These are phyloP conservation scores for Sinocyclocheilus anshuiensis DNA, from an alignment of 2,113 vertebrate species.

Conservation along the genomic window DNA sequence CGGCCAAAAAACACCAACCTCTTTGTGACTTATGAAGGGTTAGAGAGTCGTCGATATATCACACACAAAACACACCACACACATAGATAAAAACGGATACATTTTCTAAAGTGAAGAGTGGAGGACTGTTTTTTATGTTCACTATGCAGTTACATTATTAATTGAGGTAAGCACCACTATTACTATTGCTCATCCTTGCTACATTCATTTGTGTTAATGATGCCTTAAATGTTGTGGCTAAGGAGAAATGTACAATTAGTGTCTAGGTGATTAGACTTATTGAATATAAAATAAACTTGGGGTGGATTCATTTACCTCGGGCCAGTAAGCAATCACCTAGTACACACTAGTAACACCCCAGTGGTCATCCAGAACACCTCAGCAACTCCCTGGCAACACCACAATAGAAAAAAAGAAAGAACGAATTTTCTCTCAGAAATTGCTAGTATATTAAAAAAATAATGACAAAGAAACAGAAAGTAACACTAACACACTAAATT, in stretches of 20 bases:
- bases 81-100: neutral
- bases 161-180: neutral
- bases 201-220: too few species aligned
- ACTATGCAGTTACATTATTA: neutral
- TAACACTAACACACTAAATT: too few species aligned
- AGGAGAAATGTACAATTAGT: neutral
- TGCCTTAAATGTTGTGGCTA: neutral
- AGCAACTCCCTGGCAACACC: neutral
- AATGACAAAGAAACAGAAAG: too few species aligned
- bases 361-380: neutral
- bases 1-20: conserved; percentile 35
- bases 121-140: neutral
- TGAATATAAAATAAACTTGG: neutral
- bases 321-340: neutral
- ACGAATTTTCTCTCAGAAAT: too few species aligned
- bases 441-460: too few species aligned
- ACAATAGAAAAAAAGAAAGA: too few species aligned
- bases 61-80: conserved; percentile 27
- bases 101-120: neutral
- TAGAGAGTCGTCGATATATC: conserved; percentile 52
- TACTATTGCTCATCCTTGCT: neutral
- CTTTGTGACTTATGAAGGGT: conserved; percentile 48
- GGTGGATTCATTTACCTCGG: neutral
- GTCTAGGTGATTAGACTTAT: neutral
- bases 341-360: neutral